These are phyloP conservation scores for Trididemnum nubilum DNA, from an alignment of 23 tunicate species.

Conservation along the genomic window DNA sequence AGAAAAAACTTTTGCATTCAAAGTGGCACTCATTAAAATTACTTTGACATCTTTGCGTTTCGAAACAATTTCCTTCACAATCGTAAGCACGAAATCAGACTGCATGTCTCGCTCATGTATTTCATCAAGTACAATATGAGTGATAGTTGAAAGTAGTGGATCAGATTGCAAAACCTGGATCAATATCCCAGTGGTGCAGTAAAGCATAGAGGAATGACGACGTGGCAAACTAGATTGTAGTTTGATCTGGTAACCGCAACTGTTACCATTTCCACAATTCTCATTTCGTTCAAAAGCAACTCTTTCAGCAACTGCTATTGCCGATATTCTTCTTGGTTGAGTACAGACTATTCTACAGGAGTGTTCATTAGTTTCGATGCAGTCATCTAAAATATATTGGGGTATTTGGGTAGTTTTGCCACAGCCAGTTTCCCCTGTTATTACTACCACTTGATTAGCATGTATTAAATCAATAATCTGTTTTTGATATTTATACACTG, in stretches of 20 bases:
- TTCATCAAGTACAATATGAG: constrained; percentile 79
- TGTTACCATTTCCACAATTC: constrained; percentile 58
- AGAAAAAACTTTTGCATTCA: constrained; percentile 77
- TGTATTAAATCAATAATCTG: constrained; percentile 53
- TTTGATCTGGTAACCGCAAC: constrained; percentile 90
- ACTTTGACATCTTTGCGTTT: constrained; percentile 65
- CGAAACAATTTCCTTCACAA: constrained; percentile 46
- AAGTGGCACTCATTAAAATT: constrained; percentile 87
- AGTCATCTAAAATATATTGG: constrained; percentile 72
- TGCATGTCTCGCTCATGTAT: constrained; percentile 85
- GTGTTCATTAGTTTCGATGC: constrained; percentile 29
- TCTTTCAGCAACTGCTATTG: constrained; percentile 81
- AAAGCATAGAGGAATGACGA: constrained; percentile 52
- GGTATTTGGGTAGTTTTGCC: constrained; percentile 89
- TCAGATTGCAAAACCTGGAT: constrained; percentile 78
- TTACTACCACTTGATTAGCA: constrained; percentile 68
- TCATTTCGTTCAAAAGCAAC: constrained; percentile 78
- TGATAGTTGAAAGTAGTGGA: constrained; percentile 40
- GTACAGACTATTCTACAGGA: constrained; percentile 79
- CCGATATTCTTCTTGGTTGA: constrained; percentile 93
- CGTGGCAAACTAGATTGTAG: constrained; percentile 62
- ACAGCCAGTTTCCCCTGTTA: constrained; percentile 91
- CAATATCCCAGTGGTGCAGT: constrained; percentile 86
- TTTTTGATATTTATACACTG: constrained; percentile 17
- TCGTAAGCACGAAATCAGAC: constrained; percentile 72